These are phyloP conservation scores for Rhyacophila brunnea DNA, from an alignment of 1,140 invertebrate genomes.

Conservation along the genomic window DNA sequence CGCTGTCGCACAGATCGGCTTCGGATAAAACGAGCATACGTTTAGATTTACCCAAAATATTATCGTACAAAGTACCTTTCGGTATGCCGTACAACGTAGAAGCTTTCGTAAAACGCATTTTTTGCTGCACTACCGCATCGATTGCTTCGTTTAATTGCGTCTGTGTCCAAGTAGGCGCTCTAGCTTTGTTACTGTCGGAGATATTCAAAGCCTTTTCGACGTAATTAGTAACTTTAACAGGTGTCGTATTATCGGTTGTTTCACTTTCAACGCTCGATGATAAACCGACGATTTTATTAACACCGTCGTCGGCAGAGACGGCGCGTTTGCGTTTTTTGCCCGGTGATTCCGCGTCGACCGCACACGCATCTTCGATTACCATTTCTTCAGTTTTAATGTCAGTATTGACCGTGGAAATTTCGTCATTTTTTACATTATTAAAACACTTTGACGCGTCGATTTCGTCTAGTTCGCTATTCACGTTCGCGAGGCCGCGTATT, in stretches of 20 bases:
- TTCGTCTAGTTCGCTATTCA: slow-evolving; percentile 65
- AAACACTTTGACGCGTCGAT: neutral
- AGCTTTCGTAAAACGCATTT: slow-evolving; percentile 75
- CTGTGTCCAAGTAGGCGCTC: slow-evolving; percentile 75
- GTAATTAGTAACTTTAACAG: neutral
- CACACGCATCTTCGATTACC: no score
- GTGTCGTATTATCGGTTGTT: neutral
- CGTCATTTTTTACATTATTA: neutral
- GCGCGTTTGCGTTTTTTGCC: slow-evolving; percentile 9
- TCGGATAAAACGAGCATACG: slow-evolving; percentile 73
- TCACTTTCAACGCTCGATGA: neutral
- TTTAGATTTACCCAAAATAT: slow-evolving; percentile 75
- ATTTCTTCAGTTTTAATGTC: no score
- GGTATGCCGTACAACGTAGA: slow-evolving; percentile 70
- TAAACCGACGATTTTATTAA: neutral
- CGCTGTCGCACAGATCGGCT: slow-evolving; percentile 58
- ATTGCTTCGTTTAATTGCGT: slow-evolving; percentile 73
- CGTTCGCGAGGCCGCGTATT: slow-evolving; percentile 82
- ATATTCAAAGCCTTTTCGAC: slow-evolving; percentile 6
- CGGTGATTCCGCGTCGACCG: neutral
- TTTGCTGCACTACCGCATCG: slow-evolving; percentile 70
- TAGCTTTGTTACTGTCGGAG: slow-evolving; percentile 44
- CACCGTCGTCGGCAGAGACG: neutral
- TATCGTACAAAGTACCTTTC: slow-evolving; percentile 77
- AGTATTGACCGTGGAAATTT: slow-evolving; percentile 8